Evolutionary conservation across 2,113 vertebrate species (phyloP).

Genomic region (Pungitius pungitius): DNA sequence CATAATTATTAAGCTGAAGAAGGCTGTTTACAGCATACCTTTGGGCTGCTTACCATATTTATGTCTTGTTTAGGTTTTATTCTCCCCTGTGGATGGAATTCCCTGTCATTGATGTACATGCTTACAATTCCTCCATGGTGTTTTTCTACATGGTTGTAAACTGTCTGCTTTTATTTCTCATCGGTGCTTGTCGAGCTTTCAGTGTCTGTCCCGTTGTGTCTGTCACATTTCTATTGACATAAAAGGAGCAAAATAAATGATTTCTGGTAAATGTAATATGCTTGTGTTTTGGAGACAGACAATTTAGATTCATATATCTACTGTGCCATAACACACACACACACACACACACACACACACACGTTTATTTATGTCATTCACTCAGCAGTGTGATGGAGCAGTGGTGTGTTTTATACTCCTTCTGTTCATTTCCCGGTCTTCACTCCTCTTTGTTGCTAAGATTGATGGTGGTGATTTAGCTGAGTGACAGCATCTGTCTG

Average conservation of each 20-base stretch:
- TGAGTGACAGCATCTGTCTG: constrained; percentile 19
- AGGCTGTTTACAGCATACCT: constrained; percentile 36
- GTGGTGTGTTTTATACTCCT: constrained; percentile 52
- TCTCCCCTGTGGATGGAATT: constrained; percentile 53
- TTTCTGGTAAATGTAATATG: constrained; percentile 22
- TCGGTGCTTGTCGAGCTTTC: constrained; percentile 22
- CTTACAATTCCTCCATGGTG: constrained; percentile 30
- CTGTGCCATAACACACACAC: background rate
- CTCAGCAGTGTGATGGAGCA: constrained; percentile 45
- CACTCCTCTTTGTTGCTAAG: constrained; percentile 16
- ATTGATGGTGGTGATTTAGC: constrained; percentile 40
- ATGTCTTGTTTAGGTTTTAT: constrained; percentile 43
- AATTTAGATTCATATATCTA: constrained; percentile 6
- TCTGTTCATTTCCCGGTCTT: constrained; percentile 36
- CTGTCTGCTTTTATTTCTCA: constrained; percentile 26
- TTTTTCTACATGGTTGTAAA: constrained; percentile 36
- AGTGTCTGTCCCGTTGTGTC: constrained; percentile 23
- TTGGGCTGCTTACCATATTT: constrained; percentile 58
- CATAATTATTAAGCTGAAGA: constrained; percentile 29
- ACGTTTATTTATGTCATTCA: constrained; percentile 4
- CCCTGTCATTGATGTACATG: constrained; percentile 34
- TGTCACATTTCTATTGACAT: constrained; percentile 39
- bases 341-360: too few species aligned
- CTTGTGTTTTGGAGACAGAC: constrained; percentile 6
- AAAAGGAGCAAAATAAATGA: constrained; percentile 67